phyloP scores from a whole-genome alignment of 1,140 invertebrate species.

The Bombus waltoni region DNA sequence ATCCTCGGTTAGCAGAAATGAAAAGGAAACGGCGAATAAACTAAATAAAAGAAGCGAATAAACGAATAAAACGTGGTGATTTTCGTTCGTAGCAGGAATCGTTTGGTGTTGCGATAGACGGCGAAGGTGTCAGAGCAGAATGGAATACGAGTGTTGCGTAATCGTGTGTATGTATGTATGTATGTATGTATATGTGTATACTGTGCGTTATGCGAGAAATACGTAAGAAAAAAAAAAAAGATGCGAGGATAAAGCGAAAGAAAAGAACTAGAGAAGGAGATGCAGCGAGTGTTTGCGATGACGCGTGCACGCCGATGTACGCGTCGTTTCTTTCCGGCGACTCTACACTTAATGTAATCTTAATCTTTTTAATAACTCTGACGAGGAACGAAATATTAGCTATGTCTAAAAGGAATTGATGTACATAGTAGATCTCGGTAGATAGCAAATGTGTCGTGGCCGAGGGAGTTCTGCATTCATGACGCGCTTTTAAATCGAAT shows the following conservation, averaged over 20 bases:
- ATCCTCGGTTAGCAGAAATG: not conserved
- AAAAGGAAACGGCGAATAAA: not conserved
- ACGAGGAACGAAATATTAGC: constrained; percentile 51
- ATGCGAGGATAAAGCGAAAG: not conserved
- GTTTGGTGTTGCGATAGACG: constrained; percentile 71
- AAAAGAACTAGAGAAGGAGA: not conserved
- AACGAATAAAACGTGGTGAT: not conserved
- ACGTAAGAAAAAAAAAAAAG: not conserved
- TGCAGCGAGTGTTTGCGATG: constrained; percentile 10
- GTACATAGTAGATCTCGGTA: constrained; percentile 73
- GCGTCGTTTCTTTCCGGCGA: constrained; percentile 13
- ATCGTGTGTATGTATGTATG: constrained; percentile 4
- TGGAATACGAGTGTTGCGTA: constrained; percentile 9
- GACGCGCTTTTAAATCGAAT: constrained; percentile 22
- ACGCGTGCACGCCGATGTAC: constrained; percentile 6
- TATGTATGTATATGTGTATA: constrained; percentile 28
- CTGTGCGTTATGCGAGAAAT: not conserved
- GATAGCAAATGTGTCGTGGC: constrained; percentile 68
- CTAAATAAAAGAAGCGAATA: not conserved
- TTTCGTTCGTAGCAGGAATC: constrained; percentile 61
- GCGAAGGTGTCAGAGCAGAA: constrained; percentile 69
- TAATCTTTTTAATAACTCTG: not conserved
- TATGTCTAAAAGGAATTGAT: constrained; percentile 79
- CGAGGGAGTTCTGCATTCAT: constrained; percentile 64
- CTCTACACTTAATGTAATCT: not conserved